Evolutionary conservation across 2,113 vertebrate genomes (phyloP).

Genomic region (Corapipo altera): DNA sequence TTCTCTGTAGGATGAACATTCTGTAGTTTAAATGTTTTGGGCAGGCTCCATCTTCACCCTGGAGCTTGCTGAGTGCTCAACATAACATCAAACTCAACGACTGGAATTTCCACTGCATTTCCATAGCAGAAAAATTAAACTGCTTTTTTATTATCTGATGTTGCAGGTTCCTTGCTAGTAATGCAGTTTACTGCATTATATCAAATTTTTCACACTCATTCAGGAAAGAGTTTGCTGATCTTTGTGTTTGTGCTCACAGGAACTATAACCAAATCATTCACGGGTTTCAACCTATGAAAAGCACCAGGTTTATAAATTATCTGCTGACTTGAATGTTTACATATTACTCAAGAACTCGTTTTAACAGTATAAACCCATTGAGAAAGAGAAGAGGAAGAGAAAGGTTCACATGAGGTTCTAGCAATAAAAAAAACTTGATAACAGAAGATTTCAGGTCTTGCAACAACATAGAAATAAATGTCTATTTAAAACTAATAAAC

Average conservation of each 20-base stretch:
- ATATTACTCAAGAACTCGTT: not conserved
- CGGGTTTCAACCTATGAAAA: not conserved
- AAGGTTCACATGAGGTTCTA: not conserved
- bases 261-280: not conserved
- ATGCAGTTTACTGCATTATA: not conserved
- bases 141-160: not conserved
- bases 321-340: not conserved
- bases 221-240: not conserved
- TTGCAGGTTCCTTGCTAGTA: not conserved
- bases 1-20: not conserved
- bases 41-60: not conserved
- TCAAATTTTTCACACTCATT: not conserved
- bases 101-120: not conserved
- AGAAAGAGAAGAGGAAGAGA: not conserved
- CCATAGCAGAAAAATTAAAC: not conserved
- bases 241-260: not conserved
- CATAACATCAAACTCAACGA: not conserved
- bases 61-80: not conserved
- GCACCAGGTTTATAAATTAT: not conserved
- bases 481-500: not conserved
- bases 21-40: not conserved
- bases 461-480: not conserved
- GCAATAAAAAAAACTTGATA: not conserved
- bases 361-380: not conserved
- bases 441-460: not conserved